phyloP scores from a whole-genome alignment of 2,888 invertebrate genomes.

The Drosophila merina region DNA sequence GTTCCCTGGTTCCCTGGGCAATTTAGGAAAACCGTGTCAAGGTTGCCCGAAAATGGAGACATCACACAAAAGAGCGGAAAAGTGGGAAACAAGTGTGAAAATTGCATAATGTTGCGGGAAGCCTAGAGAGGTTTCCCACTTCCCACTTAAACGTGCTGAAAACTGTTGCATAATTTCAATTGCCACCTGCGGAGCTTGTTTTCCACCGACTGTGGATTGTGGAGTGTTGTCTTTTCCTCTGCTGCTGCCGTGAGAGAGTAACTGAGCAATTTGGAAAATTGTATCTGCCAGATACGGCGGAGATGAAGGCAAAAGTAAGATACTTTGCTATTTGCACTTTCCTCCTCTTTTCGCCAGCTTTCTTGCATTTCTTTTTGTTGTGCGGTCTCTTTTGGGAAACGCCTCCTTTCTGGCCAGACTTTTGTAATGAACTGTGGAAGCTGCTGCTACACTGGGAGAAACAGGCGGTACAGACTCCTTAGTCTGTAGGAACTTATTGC shows the following conservation, averaged over 20 bases:
- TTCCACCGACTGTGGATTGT: constrained; percentile 17
- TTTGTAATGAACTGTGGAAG: constrained; percentile 40
- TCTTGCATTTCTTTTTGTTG: constrained; percentile 24
- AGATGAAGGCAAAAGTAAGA: constrained; percentile 33
- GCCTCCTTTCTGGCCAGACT: constrained; percentile 62
- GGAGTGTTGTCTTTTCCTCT: constrained; percentile 21
- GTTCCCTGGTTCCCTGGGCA: constrained; percentile 17
- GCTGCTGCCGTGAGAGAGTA: constrained; percentile 69
- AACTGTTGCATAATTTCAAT: constrained; percentile 45
- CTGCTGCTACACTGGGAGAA: background rate
- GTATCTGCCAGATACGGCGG: constrained; percentile 53
- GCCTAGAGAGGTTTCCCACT: constrained; percentile 9
- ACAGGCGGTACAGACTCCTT: no score
- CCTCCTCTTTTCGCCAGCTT: constrained; percentile 30
- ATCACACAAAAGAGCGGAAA: constrained; percentile 3
- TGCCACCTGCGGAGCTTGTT: constrained; percentile 38
- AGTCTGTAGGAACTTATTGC: no score
- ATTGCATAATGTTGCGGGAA: constrained; percentile 45
- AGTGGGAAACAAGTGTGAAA: constrained; percentile 25
- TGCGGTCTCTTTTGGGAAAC: constrained; percentile 60
- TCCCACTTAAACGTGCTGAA: constrained; percentile 32
- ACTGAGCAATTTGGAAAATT: constrained; percentile 72
- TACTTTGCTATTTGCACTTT: constrained; percentile 53
- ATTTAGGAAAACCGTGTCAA: constrained; percentile 57
- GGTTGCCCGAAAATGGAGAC: constrained; percentile 32